Evolutionary conservation across 2,888 invertebrate genomes (phyloP), one percentile per base, ranked within the genome.

Genomic region (Drosophila meridionalis): DNA sequence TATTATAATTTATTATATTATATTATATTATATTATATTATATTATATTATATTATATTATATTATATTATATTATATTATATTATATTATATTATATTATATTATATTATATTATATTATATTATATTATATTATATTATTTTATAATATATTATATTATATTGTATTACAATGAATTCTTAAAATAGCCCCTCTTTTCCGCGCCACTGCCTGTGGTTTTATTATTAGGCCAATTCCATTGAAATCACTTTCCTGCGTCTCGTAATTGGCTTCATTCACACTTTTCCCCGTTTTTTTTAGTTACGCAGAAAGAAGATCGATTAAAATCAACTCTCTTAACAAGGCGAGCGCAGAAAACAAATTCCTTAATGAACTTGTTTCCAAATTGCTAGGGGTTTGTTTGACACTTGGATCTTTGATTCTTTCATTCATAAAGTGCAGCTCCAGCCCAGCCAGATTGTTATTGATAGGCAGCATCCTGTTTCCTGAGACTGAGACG

Each of bases 341-440:
- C 64, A 32, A 68, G 38, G 34, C 52, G 58, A 71, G 61, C 66
- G 61, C 66, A 73, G 58, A 76, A 55, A 64, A 66, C 55, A 63
- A 73, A 69, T 63, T 71, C 58, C 73, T 70, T 87, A 87, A 87
- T 90, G 87, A 90, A 90, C 89, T 82, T 90, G 84, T 88, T 73
- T 32, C 67, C 64, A 69, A 76, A 80, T 58, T 58, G 28, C 70
- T 57, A 36, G 59, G 64, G 67, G 52, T 62, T 68, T 43, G 38
- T 65, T 61, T 79, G 74, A 75, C 73, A 76, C 66, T 72, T 62
- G 53, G 47, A 60, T 61, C 20, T 58, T 61, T 55, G 53, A 60
- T 77, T 48, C 20, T 58, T 63, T 61, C 85, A 87, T 85, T 84
- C 77, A 84, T 82, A 62, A 72, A 63, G 53, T 43, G 61, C 50